These are phyloP conservation scores for Enteromius fasciolatus DNA, from an alignment of 2,797 vertebrate genomes.

Conservation along the genomic window DNA sequence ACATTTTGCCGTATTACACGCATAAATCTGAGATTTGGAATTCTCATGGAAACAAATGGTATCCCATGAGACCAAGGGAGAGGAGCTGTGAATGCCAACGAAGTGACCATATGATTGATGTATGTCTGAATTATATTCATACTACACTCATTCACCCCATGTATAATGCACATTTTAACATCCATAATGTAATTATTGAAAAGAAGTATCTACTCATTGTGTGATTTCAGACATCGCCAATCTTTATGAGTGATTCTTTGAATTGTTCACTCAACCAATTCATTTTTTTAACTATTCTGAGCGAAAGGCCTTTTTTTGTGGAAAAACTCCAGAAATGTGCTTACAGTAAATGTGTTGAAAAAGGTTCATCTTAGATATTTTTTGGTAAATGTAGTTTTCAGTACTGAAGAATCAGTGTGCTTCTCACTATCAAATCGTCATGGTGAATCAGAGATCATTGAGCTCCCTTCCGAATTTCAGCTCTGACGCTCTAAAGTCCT, in stretches of 20 bases:
- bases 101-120: neutral
- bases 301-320: neutral
- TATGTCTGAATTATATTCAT: neutral
- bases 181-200: neutral
- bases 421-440: neutral
- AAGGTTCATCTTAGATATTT: neutral
- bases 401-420: neutral
- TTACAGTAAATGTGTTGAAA: neutral
- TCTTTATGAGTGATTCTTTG: neutral
- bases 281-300: neutral
- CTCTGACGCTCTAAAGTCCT: neutral
- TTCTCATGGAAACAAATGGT: neutral
- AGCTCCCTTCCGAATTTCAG: neutral
- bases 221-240: neutral
- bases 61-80: neutral
- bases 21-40: constrained; percentile 9
- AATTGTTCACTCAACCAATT: neutral
- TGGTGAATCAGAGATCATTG: neutral
- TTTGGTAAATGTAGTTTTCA: neutral
- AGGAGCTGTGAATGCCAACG: neutral
- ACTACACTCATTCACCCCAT: neutral
- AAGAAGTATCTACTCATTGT: neutral
- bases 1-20: constrained; percentile 13
- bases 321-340: neutral
- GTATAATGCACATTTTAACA: neutral